Conservation (phyloP, 2,113 vertebrate species). For the Tauraco erythrolophus region DNA sequence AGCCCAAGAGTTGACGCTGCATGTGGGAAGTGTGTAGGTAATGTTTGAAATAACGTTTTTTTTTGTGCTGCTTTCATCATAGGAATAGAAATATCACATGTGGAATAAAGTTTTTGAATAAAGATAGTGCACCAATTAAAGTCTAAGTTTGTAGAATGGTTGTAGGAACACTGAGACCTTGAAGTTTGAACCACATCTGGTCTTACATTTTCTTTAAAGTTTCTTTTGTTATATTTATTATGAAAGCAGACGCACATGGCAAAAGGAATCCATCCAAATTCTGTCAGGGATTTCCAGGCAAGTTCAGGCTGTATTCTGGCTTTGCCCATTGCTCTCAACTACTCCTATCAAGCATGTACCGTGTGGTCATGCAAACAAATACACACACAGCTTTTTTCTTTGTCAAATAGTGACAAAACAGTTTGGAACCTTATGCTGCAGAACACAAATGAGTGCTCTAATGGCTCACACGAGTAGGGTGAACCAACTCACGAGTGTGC, state of each 20-base stretch:
- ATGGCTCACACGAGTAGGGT: background rate
- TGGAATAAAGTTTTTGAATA: background rate
- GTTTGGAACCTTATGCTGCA: conserved; percentile 53
- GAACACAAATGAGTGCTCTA: background rate
- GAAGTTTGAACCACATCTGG: background rate
- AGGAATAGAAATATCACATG: background rate
- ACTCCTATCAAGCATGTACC: background rate
- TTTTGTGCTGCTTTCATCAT: background rate
- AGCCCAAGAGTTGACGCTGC: background rate
- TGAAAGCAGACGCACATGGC: background rate
- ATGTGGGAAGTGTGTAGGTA: background rate
- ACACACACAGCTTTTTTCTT: conserved; percentile 27
- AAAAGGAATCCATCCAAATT: background rate
- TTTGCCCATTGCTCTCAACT: background rate
- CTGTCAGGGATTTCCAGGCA: background rate
- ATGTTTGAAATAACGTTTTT: background rate
- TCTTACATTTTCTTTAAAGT: background rate
- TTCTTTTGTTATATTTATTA: background rate
- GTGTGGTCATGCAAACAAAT: conserved; percentile 64
- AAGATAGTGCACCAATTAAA: background rate
- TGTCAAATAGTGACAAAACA: conserved; percentile 30
- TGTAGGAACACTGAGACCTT: background rate
- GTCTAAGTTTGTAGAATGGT: background rate
- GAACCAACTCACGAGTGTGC: background rate
- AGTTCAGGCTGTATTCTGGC: background rate